Percentiles rank a stretch among this genome's conserved stretches.
Conservation (phyloP, 2,797 vertebrate genomes). For the Bradypodion ventrale region DNA sequence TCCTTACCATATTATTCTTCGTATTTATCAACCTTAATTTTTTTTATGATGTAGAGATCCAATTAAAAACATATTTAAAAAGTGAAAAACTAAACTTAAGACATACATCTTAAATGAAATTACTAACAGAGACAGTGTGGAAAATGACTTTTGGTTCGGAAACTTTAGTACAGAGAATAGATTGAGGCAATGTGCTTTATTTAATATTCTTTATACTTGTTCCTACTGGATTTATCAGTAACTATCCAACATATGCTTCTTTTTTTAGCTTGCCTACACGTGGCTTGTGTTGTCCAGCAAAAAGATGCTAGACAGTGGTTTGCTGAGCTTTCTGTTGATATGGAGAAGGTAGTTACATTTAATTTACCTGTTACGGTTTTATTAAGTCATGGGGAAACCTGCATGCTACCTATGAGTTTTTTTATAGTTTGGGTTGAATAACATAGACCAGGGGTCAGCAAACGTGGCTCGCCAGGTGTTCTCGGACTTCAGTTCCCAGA, state of each 20-base stretch:
- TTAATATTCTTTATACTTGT: neutral
- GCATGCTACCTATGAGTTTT: neutral
- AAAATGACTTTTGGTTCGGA: neutral
- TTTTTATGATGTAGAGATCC: constrained; percentile 16
- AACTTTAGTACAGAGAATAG: neutral
- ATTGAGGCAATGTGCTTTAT: constrained; percentile 8
- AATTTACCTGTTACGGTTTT: constrained; percentile 17
- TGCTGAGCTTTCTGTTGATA: constrained; percentile 97
- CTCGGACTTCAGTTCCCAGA: no score
- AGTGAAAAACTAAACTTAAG: constrained; percentile 12
- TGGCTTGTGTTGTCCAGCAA: constrained; percentile 98
- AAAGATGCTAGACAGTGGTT: constrained; percentile 99
- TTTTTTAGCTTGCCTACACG: constrained; percentile 93
- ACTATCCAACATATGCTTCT: constrained; percentile 7
- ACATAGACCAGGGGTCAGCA: neutral
- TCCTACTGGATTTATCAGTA: neutral
- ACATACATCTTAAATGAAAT: neutral
- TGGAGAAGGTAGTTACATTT: constrained; percentile 91
- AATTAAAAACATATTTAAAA: constrained; percentile 26
- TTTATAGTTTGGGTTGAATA: neutral
- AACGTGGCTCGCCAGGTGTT: no score
- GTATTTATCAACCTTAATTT: constrained; percentile 2
- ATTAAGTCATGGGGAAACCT: neutral
- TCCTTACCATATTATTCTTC: constrained; percentile 4
- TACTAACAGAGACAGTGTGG: neutral